These are phyloP conservation scores for Ctenopoma kingsleyae DNA, from an alignment of 2,797 vertebrate genomes.

Conservation along the genomic window DNA sequence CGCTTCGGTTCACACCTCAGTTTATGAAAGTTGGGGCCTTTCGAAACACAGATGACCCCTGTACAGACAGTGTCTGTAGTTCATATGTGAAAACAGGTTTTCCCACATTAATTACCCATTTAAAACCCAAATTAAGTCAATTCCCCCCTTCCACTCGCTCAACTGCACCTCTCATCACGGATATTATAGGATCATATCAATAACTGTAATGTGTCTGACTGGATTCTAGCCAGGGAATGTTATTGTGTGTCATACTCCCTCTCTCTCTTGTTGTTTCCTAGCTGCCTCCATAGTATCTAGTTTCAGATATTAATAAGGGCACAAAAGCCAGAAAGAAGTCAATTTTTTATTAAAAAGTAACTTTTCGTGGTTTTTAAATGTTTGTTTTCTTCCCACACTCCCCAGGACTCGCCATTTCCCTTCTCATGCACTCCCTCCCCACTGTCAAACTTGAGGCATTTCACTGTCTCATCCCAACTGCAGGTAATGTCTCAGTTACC, in stretches of 20 bases:
- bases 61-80: no score
- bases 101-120: not conserved
- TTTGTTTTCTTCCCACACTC: not conserved
- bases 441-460: conserved; percentile 22
- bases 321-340: not conserved
- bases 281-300: conserved; percentile 3
- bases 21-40: no score
- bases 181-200: conserved; percentile 1
- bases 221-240: conserved; percentile 11
- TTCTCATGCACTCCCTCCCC: not conserved
- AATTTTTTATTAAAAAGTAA: conserved; percentile 3
- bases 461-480: conserved; percentile 17
- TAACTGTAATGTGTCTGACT: conserved; percentile 1
- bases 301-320: conserved; percentile 7
- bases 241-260: conserved; percentile 7
- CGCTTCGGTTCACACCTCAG: no score
- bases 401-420: not conserved
- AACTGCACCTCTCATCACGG: not conserved
- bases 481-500: conserved; percentile 53
- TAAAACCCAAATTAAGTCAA: conserved; percentile 2
- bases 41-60: no score
- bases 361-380: not conserved
- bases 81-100: not conserved
- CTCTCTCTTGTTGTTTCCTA: not conserved
- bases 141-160: not conserved